These are phyloP conservation scores for Zophobas morio DNA, from an alignment of 1,140 invertebrate genomes.

Conservation along the genomic window DNA sequence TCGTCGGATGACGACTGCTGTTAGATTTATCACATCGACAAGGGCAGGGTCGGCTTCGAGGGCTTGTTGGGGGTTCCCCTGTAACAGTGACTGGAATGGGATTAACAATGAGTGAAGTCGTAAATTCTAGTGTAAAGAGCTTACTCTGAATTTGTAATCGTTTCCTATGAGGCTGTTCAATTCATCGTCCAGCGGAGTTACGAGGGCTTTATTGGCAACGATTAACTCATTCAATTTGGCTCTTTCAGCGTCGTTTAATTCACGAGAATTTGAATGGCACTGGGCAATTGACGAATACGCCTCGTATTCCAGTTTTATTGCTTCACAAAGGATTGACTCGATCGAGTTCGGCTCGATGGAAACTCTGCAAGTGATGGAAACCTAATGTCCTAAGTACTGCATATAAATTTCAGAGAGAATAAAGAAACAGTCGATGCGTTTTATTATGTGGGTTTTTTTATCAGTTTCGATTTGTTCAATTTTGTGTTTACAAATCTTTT, in stretches of 20 bases:
- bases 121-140: not conserved
- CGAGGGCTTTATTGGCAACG: constrained; percentile 85
- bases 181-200: constrained; percentile 87
- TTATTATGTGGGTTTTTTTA: no score
- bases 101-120: not conserved
- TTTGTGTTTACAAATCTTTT: no score
- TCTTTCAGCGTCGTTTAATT: constrained; percentile 86
- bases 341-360: constrained; percentile 74
- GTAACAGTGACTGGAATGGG: constrained; percentile 21
- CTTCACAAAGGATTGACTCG: constrained; percentile 85
- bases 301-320: constrained; percentile 87
- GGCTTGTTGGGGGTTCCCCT: constrained; percentile 51
- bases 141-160: constrained; percentile 74
- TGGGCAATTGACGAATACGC: constrained; percentile 75
- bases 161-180: constrained; percentile 77
- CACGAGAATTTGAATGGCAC: constrained; percentile 73
- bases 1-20: constrained; percentile 89
- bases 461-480: no score
- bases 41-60: constrained; percentile 76
- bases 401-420: no score
- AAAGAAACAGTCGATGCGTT: no score
- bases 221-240: constrained; percentile 88
- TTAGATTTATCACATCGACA: constrained; percentile 90
- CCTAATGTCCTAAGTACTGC: no score
- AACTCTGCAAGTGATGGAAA: not conserved